Evolutionary conservation across 2,888 invertebrate genomes (phyloP), one percentile per base, ranked within the genome.

Genomic region (Polydesmus complanatus): DNA sequence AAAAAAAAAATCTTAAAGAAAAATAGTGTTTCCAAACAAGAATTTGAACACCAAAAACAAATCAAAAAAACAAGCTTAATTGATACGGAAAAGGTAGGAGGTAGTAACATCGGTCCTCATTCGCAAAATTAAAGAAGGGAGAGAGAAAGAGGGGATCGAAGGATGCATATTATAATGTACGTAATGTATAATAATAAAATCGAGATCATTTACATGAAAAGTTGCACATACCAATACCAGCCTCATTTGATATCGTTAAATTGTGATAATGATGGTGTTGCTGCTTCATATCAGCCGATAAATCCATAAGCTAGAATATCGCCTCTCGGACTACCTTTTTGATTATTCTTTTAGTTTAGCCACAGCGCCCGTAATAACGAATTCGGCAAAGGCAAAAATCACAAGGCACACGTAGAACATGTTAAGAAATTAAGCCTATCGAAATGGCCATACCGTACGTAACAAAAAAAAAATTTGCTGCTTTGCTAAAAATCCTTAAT

Each of bases 191-290:
- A n/a, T n/a, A n/a, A n/a, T n/a, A n/a, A n/a, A n/a, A n/a, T n/a
- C n/a, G n/a, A n/a, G n/a, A n/a, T n/a, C n/a, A n/a, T n/a, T n/a
- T n/a, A n/a, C n/a, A n/a, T n/a, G n/a, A n/a, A n/a, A n/a, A n/a
- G n/a, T n/a, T n/a, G 14, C 37, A 56, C 56, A 47, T 56, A 56
- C 56, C 56, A 56, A 48, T 23, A 56, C 47, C 37, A 56, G 56
- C 56, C 56, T 47, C 56, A 56, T 56, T 56, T 27, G 56, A 56
- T 37, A 37, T 14, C 21, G 14, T 14, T 37, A 37, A 37, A 37
- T 37, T 37, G 14, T 37, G 37, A 37, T 37, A 8, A 37, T 14
- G 37, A 8, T 14, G 37, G 14, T 37, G 37, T 37, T 37, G 37
- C 37, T 37, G 37, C 37, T 37, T 37, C 37, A 37, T 37, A 37